Conservation (phyloP, 2,797 vertebrate genomes). For the Brachymystax lenok region DNA sequence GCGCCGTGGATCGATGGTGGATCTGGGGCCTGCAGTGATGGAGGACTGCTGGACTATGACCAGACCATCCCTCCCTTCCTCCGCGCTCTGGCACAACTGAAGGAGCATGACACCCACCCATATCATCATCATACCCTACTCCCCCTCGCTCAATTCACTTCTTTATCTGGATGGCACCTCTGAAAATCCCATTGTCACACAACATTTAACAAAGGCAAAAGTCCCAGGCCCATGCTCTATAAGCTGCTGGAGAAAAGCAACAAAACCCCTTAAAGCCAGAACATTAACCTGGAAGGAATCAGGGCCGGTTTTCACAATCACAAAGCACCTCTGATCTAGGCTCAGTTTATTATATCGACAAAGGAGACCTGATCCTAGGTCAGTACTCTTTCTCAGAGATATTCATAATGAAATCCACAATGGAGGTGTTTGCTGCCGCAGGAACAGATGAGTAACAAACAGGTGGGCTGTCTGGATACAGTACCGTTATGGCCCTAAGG, state of each 20-base stretch:
- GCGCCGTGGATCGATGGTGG: conserved; percentile 70
- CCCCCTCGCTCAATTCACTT: conserved; percentile 57
- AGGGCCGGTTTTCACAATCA: no score
- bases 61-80: conserved; percentile 69
- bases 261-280: conserved; percentile 4
- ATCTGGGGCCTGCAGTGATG: conserved; percentile 66
- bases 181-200: conserved; percentile 77
- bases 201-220: conserved; percentile 78
- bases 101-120: conserved; percentile 19
- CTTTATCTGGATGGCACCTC: conserved; percentile 73
- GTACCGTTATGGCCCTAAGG: no score
- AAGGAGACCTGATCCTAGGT: no score
- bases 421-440: no score
- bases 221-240: conserved; percentile 64
- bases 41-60: conserved; percentile 78
- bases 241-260: conserved; percentile 52
- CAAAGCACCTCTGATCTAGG: background rate
- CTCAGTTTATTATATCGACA: no score
- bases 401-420: no score
- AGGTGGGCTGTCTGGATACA: no score
- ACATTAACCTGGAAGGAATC: no score
- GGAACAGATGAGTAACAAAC: no score
- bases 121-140: conserved; percentile 47
- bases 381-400: no score
- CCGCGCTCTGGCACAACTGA: conserved; percentile 27